Percentiles rank a stretch among this genome's conserved stretches.
Evolutionary conservation across 1,140 invertebrate species (phyloP).

Genomic region (Sinonovacula constricta): DNA sequence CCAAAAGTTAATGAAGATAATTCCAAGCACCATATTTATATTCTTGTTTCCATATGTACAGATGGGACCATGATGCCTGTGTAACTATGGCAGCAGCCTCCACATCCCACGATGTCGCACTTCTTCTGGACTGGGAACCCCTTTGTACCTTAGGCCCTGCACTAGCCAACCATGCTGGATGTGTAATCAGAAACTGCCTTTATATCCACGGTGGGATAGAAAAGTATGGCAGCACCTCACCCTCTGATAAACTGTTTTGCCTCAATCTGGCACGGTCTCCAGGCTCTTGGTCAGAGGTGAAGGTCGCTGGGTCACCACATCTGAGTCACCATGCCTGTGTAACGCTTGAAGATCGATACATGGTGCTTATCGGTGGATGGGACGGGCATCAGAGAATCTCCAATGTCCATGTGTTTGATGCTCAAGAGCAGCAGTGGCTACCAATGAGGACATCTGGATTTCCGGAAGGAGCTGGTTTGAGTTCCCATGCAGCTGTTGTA

Average conservation of each 20-base stretch:
- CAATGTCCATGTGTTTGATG: constrained; percentile 65
- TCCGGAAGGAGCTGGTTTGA: constrained; percentile 72
- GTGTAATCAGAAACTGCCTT: constrained; percentile 47
- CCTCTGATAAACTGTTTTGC: constrained; percentile 65
- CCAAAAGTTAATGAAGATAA: too few relatives aligned
- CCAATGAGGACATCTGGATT: constrained; percentile 61
- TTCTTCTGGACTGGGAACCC: constrained; percentile 58
- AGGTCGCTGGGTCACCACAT: constrained; percentile 57
- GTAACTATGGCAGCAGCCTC: too few relatives aligned
- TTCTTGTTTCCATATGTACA: too few relatives aligned
- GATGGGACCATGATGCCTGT: too few relatives aligned
- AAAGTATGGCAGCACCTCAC: constrained; percentile 56
- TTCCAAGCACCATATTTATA: too few relatives aligned
- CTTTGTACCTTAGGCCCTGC: constrained; percentile 63
- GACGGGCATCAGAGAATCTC: constrained; percentile 63
- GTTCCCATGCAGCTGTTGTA: constrained; percentile 69
- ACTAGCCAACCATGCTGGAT: constrained; percentile 65
- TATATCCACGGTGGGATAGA: constrained; percentile 73
- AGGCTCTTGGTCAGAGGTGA: constrained; percentile 51
- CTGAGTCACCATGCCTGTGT: constrained; percentile 74
- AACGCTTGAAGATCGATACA: constrained; percentile 64
- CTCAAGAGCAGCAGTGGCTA: constrained; percentile 61
- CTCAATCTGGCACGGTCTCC: constrained; percentile 57
- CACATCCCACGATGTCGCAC: constrained; percentile 2
- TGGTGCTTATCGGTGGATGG: constrained; percentile 76